Percentiles rank a stretch among this genome's conserved stretches.
Conservation (phyloP, 2,888 invertebrate genomes). For the Plusia festucae region DNA sequence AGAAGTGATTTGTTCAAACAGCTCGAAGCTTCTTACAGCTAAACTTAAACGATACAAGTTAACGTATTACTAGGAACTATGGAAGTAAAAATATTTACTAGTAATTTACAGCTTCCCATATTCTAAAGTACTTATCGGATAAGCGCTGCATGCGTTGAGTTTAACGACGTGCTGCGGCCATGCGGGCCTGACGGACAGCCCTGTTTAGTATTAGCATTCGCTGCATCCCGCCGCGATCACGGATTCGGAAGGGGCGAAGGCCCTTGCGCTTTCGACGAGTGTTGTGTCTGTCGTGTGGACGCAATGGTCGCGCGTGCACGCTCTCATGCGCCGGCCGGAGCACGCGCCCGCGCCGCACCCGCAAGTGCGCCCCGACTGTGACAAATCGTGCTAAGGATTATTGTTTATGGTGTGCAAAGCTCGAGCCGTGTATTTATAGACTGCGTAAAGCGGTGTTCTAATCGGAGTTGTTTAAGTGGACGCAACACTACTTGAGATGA, state of each 20-base stretch:
- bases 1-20: slow-evolving; percentile 9
- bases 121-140: slow-evolving; percentile 21
- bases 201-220: slow-evolving; percentile 80
- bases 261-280: slow-evolving; percentile 80
- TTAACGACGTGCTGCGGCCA: slow-evolving; percentile 31
- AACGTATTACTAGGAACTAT: slow-evolving; percentile 25
- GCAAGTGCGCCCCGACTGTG: slow-evolving; percentile 69
- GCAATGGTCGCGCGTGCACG: slow-evolving; percentile 86
- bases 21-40: slow-evolving; percentile 9
- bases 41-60: slow-evolving; percentile 34
- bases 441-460: slow-evolving; percentile 64
- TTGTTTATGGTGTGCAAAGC: slow-evolving; percentile 81
- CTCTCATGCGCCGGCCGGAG: slow-evolving; percentile 66
- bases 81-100: background rate
- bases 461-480: slow-evolving; percentile 76
- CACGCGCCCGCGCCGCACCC: slow-evolving; percentile 71
- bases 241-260: slow-evolving; percentile 87
- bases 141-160: slow-evolving; percentile 36
- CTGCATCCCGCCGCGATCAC: slow-evolving; percentile 87
- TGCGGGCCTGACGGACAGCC: slow-evolving; percentile 61
- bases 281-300: slow-evolving; percentile 83
- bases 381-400: slow-evolving; percentile 79
- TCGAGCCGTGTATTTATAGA: slow-evolving; percentile 75
- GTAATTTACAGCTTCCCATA: slow-evolving; percentile 49
- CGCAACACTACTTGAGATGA: slow-evolving; percentile 67